Evolutionary conservation across 2,888 invertebrate species (phyloP).

Genomic region (Patella caerulea): DNA sequence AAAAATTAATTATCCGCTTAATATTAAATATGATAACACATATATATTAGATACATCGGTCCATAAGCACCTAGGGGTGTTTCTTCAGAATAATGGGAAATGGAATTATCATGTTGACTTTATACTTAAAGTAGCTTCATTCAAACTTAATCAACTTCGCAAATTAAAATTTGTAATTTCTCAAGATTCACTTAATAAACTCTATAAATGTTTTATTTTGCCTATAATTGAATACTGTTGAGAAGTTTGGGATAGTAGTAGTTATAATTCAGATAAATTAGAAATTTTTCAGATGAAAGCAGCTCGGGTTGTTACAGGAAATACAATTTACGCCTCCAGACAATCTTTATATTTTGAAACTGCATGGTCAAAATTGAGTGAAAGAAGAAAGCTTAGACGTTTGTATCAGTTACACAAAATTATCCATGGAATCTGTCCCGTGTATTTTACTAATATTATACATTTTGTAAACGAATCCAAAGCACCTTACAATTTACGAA

Average conservation of each 20-base stretch:
- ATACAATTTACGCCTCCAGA: neutral
- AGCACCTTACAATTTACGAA: too few relatives aligned
- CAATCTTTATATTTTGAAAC: neutral
- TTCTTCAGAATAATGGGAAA: too few relatives aligned
- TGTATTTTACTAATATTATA: neutral
- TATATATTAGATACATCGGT: too few relatives aligned
- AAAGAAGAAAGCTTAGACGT: neutral
- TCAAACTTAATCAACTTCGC: too few relatives aligned
- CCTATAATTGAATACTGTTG: neutral
- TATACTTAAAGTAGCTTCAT: too few relatives aligned
- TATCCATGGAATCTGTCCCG: neutral
- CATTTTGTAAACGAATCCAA: too few relatives aligned
- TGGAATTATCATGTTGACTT: too few relatives aligned
- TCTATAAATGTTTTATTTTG: constrained; percentile 7
- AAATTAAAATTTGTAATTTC: neutral
- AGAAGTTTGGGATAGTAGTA: neutral
- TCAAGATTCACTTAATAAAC: neutral
- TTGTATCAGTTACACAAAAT: neutral
- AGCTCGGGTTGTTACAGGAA: neutral
- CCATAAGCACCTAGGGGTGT: too few relatives aligned
- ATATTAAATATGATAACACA: too few relatives aligned
- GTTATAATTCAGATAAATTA: neutral
- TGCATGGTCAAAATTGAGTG: neutral
- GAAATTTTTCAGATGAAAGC: constrained; percentile 4
- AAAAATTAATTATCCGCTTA: too few relatives aligned